These are phyloP conservation scores for Megalops cyprinoides DNA, from an alignment of 2,797 vertebrate species.

Conservation along the genomic window DNA sequence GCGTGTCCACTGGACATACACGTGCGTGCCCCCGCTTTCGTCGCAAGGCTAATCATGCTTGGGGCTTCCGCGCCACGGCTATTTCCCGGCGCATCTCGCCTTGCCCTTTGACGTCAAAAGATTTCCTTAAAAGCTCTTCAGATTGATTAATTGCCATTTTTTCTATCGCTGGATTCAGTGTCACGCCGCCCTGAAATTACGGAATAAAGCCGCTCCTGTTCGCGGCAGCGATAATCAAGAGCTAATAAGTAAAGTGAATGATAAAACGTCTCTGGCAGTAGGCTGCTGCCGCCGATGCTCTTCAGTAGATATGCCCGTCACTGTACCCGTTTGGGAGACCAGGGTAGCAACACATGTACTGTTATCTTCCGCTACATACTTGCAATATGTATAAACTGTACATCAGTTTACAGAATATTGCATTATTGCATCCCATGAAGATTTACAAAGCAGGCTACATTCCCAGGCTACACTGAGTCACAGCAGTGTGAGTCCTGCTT, in stretches of 20 bases:
- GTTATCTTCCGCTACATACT: not conserved
- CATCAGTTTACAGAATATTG: not conserved
- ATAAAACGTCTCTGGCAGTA: not conserved
- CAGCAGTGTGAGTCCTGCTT: not conserved
- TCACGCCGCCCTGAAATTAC: conserved; percentile 6
- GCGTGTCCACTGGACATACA: not conserved
- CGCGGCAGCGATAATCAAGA: not conserved
- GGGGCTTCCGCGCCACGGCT: not conserved
- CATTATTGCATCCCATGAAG: not conserved
- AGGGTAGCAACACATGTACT: not conserved
- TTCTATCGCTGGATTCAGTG: not conserved
- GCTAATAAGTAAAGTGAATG: not conserved
- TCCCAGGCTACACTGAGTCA: conserved; percentile 9
- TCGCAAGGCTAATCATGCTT: not conserved
- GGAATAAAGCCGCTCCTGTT: not conserved
- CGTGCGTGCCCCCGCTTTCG: not conserved
- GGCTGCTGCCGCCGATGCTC: not conserved
- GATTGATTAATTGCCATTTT: conserved; percentile 3
- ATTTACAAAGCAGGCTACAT: not conserved
- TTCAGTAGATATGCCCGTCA: not conserved
- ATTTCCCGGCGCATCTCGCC: not conserved
- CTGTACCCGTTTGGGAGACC: not conserved
- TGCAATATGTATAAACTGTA: not conserved
- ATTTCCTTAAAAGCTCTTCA: conserved; percentile 8
- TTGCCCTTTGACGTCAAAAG: not conserved